These are phyloP conservation scores for Trilocha varians DNA, from an alignment of 2,888 invertebrate species.

Conservation along the genomic window DNA sequence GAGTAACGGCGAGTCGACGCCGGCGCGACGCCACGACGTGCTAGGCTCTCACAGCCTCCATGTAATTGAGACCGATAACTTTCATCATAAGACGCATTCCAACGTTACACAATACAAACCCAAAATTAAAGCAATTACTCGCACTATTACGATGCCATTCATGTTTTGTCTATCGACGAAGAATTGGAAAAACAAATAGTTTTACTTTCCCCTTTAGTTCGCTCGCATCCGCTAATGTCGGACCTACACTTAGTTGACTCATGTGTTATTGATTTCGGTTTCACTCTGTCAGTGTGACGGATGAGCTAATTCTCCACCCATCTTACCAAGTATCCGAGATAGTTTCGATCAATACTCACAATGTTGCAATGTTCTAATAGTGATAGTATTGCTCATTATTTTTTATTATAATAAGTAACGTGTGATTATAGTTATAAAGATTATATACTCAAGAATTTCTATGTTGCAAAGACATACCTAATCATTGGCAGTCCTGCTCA, in stretches of 20 bases:
- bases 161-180: slow-evolving; percentile 37
- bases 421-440: no score
- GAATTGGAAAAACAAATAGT: slow-evolving; percentile 65
- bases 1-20: slow-evolving; percentile 6
- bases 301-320: slow-evolving; percentile 32
- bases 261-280: slow-evolving; percentile 62
- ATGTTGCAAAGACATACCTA: no score
- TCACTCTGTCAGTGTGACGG: slow-evolving; percentile 48
- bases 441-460: no score
- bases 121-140: slow-evolving; percentile 41
- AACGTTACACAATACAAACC: slow-evolving; percentile 42
- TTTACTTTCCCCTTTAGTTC: slow-evolving; percentile 68
- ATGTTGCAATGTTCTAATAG: no score
- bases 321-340: background rate
- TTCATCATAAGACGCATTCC: slow-evolving; percentile 44
- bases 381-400: no score
- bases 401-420: no score
- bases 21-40: slow-evolving; percentile 25
- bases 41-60: slow-evolving; percentile 32
- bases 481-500: no score
- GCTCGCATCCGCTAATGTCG: slow-evolving; percentile 58
- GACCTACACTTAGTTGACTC: slow-evolving; percentile 60
- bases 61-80: slow-evolving; percentile 48
- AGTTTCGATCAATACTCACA: no score
- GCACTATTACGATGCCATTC: slow-evolving; percentile 25